These are phyloP conservation scores for Scophthalmus maximus DNA, from an alignment of 2,113 vertebrate species.

Conservation along the genomic window DNA sequence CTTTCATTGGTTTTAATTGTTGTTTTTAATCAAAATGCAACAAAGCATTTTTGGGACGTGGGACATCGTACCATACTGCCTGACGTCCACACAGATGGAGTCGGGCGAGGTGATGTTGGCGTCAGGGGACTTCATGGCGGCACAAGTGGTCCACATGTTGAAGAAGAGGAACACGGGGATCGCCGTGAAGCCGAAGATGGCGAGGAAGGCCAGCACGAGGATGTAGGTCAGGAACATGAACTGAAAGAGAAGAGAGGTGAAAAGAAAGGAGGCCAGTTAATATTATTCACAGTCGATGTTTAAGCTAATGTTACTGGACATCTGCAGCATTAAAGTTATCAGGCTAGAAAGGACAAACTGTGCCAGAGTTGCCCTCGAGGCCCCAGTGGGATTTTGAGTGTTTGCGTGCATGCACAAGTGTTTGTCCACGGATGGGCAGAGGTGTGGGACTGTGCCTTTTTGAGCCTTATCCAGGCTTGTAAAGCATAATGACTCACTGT, in stretches of 20 bases:
- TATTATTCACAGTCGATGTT: not conserved
- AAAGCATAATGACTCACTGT: not conserved
- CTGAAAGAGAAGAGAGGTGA: conserved; percentile 68
- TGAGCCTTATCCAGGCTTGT: not conserved
- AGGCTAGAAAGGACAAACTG: conserved; percentile 68
- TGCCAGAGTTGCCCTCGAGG: conserved; percentile 61
- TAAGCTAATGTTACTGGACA: conserved; percentile 62
- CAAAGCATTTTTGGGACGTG: too few species aligned
- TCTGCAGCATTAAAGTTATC: conserved; percentile 72
- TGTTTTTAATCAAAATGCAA: too few species aligned
- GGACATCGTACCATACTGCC: conserved; percentile 90
- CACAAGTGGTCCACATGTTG: conserved; percentile 96
- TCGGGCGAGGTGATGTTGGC: conserved; percentile 91
- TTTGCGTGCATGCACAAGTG: conserved; percentile 14
- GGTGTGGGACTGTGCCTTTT: not conserved
- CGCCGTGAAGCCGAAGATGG: conserved; percentile 95
- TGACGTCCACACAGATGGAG: conserved; percentile 96
- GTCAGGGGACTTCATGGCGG: conserved; percentile 90
- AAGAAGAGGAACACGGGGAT: conserved; percentile 98
- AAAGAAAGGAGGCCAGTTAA: not conserved
- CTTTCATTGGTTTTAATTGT: too few species aligned
- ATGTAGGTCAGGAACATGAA: conserved; percentile 98
- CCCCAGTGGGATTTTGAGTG: conserved; percentile 3
- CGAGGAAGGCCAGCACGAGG: conserved; percentile 93
- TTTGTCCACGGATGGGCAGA: not conserved